These are phyloP conservation scores for Platichthys flesus DNA, from an alignment of 2,113 vertebrate species.

Conservation along the genomic window DNA sequence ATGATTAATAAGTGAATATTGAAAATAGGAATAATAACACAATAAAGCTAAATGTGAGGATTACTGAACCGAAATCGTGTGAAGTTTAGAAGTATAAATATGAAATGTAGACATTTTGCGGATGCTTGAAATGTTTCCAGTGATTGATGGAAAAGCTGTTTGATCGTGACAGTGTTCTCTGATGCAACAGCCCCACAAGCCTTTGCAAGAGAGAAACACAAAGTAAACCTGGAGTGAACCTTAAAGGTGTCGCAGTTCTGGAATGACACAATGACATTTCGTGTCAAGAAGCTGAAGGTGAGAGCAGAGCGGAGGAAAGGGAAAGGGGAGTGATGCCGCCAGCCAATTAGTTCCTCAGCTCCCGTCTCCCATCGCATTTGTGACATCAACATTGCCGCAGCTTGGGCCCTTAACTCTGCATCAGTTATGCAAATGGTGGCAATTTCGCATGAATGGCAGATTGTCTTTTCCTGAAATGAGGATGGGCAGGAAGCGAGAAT, in stretches of 20 bases:
- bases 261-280: constrained; percentile 38
- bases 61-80: constrained; percentile 20
- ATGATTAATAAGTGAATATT: constrained; percentile 37
- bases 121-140: neutral
- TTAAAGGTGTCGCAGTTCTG: neutral
- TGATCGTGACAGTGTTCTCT: too few relatives aligned
- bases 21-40: constrained; percentile 18
- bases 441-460: constrained; percentile 71
- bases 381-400: constrained; percentile 53
- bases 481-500: constrained; percentile 41
- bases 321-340: constrained; percentile 8
- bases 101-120: constrained; percentile 12
- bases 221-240: neutral
- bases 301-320: constrained; percentile 32
- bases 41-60: constrained; percentile 28
- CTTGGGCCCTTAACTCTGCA: constrained; percentile 52
- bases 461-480: constrained; percentile 61
- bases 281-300: constrained; percentile 50
- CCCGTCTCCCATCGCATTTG: constrained; percentile 41
- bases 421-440: constrained; percentile 77
- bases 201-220: too few relatives aligned
- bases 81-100: constrained; percentile 26
- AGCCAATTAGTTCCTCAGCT: constrained; percentile 61
- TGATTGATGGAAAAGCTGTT: constrained; percentile 6
- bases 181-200: too few relatives aligned